Evolutionary conservation across 1,140 invertebrate species (phyloP).

Genomic region (Cydia amplana): DNA sequence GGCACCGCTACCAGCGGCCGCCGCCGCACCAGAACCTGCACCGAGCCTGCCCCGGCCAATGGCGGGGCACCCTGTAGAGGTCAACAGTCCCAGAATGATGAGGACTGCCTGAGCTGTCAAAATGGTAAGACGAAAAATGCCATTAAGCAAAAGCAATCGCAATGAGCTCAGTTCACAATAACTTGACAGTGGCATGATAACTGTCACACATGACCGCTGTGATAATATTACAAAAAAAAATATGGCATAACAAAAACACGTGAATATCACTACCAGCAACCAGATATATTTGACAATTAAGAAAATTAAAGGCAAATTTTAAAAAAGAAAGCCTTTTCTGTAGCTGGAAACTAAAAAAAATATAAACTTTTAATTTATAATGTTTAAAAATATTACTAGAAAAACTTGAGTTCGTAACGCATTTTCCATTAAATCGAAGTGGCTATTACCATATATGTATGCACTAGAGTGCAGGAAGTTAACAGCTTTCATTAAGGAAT

Average conservation of each 20-base stretch:
- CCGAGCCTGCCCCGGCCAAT: slow-evolving; percentile 92
- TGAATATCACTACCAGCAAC: too few species aligned
- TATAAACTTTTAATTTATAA: too few species aligned
- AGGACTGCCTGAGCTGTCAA: slow-evolving; percentile 90
- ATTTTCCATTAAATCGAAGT: background rate
- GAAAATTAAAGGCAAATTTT: too few species aligned
- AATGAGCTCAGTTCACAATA: too few species aligned
- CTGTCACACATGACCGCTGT: too few species aligned
- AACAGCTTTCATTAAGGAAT: slow-evolving; percentile 19
- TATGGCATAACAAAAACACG: too few species aligned
- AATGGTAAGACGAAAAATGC: slow-evolving; percentile 52
- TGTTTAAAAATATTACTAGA: background rate
- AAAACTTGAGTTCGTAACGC: background rate
- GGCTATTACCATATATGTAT: background rate
- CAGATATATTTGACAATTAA: too few species aligned
- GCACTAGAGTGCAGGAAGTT: slow-evolving; percentile 10
- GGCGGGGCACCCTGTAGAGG: slow-evolving; percentile 91
- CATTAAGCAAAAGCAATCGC: background rate
- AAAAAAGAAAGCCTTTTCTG: too few species aligned
- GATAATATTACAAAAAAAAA: too few species aligned
- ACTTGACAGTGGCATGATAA: too few species aligned
- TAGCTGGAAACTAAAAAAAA: too few species aligned
- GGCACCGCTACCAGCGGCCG: slow-evolving; percentile 83
- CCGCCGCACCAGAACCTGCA: slow-evolving; percentile 90
- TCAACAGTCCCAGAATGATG: slow-evolving; percentile 86